Base-by-base conservation (phyloP, 2,797 vertebrate species). In the Buphagus erythrorhynchus region DNA sequence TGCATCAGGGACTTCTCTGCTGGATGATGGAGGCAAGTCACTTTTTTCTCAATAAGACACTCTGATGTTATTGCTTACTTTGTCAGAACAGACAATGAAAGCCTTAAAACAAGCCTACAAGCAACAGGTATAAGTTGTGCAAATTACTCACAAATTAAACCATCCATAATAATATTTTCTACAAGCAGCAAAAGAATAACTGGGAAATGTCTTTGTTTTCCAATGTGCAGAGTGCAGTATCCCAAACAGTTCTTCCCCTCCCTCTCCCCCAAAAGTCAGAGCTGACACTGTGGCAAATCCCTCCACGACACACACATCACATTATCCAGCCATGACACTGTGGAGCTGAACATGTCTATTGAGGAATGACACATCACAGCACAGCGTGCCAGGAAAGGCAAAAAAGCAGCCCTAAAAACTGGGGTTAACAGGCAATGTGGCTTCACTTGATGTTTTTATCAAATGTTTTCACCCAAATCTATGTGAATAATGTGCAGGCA, bases 391-490 rank as follows among this genome's bases (percentile, higher is more conserved):
- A 42, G 46, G 29, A 43, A 33, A 58, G 22, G 38, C 4, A 12
- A 16, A 79, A 62, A 20, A 25, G 58, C 79, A 79, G 33, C 9
- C 48, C 66, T 49, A 6, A 49, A 84, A 63, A 86, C 51, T 2
- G 66, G 43, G 90, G 63, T 93, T 90, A 94, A 71, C 40, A 42
- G 77, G 48, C 77, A 35, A 7, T 2, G 36, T 40, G 67, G 71
- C 71, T 90, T 92, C 94, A 71, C 55, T 80, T 11, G 11, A 43
- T 9, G 31, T 93, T 88, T 77, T 24, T 90, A 73, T 96, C 94
- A 95, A 93, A 73, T 29, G 38, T 45, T 88, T 78, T 90, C 86
- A 79, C 43, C 51, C 51, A 52, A 46, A 71, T 63, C 83, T 80
- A 31, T 51, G 66, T 69, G 94, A 75, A 38, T 25, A 69, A 72